phyloP scores from a whole-genome alignment of 2,797 vertebrate species.

The Esox lucius region DNA sequence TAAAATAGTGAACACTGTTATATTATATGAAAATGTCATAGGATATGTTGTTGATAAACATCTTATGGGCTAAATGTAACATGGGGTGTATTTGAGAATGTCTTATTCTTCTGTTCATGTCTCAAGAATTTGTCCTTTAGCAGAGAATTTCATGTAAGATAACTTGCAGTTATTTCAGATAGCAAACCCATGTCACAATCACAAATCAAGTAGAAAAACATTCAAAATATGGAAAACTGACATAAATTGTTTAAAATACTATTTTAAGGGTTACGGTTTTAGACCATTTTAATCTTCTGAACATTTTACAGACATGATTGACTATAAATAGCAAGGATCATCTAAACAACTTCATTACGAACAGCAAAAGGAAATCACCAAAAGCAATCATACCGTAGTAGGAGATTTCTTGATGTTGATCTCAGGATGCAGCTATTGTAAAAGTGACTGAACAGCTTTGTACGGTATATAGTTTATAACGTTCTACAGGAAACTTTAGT shows the following conservation, averaged over 20 bases:
- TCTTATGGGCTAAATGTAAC: too few species aligned
- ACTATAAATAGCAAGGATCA: not conserved
- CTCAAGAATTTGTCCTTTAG: not conserved
- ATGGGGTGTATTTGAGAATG: too few species aligned
- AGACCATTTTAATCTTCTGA: not conserved
- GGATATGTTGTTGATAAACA: too few species aligned
- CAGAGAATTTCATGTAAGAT: too few species aligned
- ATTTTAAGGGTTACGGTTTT: too few species aligned
- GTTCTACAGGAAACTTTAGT: not conserved
- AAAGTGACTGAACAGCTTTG: not conserved
- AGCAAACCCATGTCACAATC: too few species aligned
- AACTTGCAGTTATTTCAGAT: too few species aligned
- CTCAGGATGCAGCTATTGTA: not conserved
- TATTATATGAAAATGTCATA: not conserved
- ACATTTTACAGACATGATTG: not conserved
- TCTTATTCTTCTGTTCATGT: not conserved
- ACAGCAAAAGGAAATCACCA: not conserved
- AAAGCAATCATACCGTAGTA: not conserved
- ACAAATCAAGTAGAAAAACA: too few species aligned
- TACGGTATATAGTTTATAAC: not conserved
- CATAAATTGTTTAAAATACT: too few species aligned
- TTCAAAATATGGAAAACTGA: too few species aligned
- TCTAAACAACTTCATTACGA: not conserved
- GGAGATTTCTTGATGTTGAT: not conserved
- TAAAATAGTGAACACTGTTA: not conserved